Conservation (phyloP, 2,797 vertebrate genomes). For the Hoplostethus atlanticus region DNA sequence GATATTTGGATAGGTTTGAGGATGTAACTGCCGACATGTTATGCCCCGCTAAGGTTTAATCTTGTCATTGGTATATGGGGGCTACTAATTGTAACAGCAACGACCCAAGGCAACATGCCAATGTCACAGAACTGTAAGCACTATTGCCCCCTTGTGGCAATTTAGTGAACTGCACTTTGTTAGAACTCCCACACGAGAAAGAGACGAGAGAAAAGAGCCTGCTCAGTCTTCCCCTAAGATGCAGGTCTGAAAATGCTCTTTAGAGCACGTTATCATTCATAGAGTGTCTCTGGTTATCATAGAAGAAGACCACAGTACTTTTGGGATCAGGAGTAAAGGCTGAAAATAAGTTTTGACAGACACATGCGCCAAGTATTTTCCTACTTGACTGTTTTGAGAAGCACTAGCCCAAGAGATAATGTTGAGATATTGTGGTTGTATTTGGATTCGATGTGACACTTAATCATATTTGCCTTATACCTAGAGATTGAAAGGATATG, state of each 20-base stretch:
- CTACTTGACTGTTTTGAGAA: constrained; percentile 16
- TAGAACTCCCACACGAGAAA: constrained; percentile 10
- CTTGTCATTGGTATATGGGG: constrained; percentile 8
- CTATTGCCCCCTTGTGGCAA: constrained; percentile 65
- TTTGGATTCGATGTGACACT: constrained; percentile 31
- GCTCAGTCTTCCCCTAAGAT: neutral
- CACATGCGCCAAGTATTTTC: constrained; percentile 15
- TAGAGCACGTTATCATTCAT: constrained; percentile 19
- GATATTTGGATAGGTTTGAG: constrained; percentile 26
- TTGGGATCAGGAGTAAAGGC: constrained; percentile 2
- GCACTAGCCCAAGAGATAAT: constrained; percentile 52
- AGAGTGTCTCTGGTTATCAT: constrained; percentile 6
- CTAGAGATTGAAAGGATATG: constrained; percentile 34
- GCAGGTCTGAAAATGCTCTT: constrained; percentile 1
- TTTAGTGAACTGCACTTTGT: constrained; percentile 48
- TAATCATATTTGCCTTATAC: constrained; percentile 65
- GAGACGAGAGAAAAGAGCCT: constrained; percentile 3
- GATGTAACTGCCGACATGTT: constrained; percentile 30
- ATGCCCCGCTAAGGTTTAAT: constrained; percentile 18
- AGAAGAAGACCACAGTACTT: constrained; percentile 6
- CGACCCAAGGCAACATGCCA: constrained; percentile 17
- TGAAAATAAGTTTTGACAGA: neutral
- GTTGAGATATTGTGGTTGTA: constrained; percentile 54
- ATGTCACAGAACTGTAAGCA: constrained; percentile 27
- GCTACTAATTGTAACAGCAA: constrained; percentile 15